Evolutionary conservation across 2,888 invertebrate genomes (phyloP).

Genomic region (Oscheius sp.): DNA sequence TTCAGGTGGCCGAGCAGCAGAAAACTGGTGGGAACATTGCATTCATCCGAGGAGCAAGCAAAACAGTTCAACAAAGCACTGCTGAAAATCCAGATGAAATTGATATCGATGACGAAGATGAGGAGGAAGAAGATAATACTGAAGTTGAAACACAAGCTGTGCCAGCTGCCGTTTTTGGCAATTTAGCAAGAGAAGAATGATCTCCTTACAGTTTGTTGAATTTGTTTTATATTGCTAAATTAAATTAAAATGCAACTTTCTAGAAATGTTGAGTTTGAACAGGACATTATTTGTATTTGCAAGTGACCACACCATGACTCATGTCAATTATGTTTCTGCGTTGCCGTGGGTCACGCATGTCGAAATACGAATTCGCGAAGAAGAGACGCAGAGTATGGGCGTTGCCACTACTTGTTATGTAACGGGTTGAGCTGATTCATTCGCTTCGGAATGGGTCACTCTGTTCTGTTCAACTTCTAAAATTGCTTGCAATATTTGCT

Average conservation of each 20-base stretch:
- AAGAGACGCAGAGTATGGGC: no score
- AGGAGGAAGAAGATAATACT: conserved; percentile 55
- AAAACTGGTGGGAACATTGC: conserved; percentile 54
- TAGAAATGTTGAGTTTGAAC: no score
- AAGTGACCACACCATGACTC: no score
- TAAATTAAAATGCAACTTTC: no score
- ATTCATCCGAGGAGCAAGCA: conserved; percentile 78
- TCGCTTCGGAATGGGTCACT: no score
- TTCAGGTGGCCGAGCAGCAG: conserved; percentile 27
- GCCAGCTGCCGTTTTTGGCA: conserved; percentile 89
- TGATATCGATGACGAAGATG: conserved; percentile 70
- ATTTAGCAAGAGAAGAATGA: conserved; percentile 51
- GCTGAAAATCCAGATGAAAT: conserved; percentile 72
- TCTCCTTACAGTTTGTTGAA: not conserved
- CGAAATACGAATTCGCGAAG: no score
- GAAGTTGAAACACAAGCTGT: conserved; percentile 83
- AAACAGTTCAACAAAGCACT: conserved; percentile 61
- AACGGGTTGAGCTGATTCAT: no score
- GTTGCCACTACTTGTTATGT: no score
- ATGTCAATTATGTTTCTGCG: no score
- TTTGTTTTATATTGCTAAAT: not conserved
- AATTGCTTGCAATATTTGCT: no score
- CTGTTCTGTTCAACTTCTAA: no score
- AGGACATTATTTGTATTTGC: not conserved
- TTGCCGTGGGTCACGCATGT: no score